A percentile compares a stretch with the other conserved stretches of the same genome.
Conservation (phyloP, 30 jellyfish, hydroid and myxozoan genomes). For the Cassiopea andromeda region DNA sequence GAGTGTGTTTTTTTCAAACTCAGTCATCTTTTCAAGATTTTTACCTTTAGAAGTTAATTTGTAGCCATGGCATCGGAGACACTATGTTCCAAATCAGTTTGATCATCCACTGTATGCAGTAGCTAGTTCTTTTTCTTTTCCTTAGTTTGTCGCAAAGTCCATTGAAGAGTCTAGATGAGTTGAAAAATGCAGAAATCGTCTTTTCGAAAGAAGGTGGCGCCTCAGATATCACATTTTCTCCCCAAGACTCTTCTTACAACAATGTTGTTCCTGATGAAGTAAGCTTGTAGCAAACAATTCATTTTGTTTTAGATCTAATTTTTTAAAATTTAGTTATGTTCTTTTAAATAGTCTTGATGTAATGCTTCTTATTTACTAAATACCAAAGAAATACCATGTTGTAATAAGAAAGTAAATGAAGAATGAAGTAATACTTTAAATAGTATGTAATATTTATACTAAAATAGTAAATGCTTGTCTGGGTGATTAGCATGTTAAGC, state of each 20-base stretch:
- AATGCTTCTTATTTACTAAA: too few species aligned
- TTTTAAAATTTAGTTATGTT: too few species aligned
- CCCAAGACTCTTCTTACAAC: slow-evolving; percentile 64
- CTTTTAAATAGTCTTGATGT: too few species aligned
- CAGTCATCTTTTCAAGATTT: too few species aligned
- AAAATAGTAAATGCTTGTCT: too few species aligned
- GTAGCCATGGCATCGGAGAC: not conserved
- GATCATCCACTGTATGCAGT: not conserved
- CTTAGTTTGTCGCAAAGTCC: slow-evolving; percentile 47
- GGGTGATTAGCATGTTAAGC: too few species aligned
- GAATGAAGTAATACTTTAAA: too few species aligned
- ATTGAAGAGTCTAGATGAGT: slow-evolving; percentile 49
- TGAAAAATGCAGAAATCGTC: slow-evolving; percentile 59
- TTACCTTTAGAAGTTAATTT: too few species aligned
- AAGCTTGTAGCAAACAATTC: not conserved
- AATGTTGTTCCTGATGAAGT: slow-evolving; percentile 65
- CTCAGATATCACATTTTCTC: slow-evolving; percentile 62
- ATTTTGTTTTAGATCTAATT: not conserved
- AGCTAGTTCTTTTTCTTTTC: not conserved
- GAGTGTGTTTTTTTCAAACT: too few species aligned
- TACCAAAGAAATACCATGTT: too few species aligned
- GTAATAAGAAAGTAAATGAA: too few species aligned
- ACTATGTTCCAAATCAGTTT: not conserved
- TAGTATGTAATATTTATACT: too few species aligned
- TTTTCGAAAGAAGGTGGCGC: slow-evolving; percentile 52